Percentiles rank a stretch among this genome's conserved stretches.
phyloP scores from a whole-genome alignment of 2,888 invertebrate species.

The Homarus gammarus region DNA sequence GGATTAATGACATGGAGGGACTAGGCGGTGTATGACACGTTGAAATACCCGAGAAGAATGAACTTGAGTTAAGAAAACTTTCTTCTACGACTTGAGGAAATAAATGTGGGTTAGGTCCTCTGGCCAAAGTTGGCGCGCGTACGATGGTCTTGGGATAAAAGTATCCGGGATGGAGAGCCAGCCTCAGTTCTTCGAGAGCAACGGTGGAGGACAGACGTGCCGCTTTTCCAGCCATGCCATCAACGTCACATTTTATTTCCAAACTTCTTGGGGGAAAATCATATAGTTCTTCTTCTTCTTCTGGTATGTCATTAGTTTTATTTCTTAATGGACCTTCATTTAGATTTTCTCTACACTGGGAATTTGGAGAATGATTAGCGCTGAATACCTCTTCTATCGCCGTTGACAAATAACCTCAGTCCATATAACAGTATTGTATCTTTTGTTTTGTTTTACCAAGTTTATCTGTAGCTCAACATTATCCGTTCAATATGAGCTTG shows the following conservation, averaged over 20 bases:
- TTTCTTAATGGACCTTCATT: constrained; percentile 16
- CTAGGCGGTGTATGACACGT: not conserved
- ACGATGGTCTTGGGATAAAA: constrained; percentile 21
- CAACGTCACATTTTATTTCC: constrained; percentile 18
- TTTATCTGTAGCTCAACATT: too few relatives aligned
- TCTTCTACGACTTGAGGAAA: constrained; percentile 41
- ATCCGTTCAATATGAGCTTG: too few relatives aligned
- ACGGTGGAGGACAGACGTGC: not conserved
- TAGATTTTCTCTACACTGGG: not conserved
- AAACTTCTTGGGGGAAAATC: constrained; percentile 9
- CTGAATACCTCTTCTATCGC: not conserved
- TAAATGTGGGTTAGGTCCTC: constrained; percentile 61
- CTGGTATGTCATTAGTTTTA: constrained; percentile 51
- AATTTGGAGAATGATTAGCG: constrained; percentile 8
- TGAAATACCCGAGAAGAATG: constrained; percentile 14
- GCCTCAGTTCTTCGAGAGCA: constrained; percentile 37
- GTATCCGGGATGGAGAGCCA: constrained; percentile 11
- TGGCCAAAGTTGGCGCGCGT: constrained; percentile 52
- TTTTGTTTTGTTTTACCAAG: too few relatives aligned
- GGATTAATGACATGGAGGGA: not conserved
- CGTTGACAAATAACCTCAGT: too few relatives aligned
- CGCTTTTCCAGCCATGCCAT: constrained; percentile 45
- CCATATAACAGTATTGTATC: too few relatives aligned
- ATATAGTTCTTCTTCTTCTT: constrained; percentile 25
- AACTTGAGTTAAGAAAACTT: constrained; percentile 27